Evolutionary conservation across 2,888 invertebrate genomes (phyloP).

Genomic region (Watsonalla cultraria): DNA sequence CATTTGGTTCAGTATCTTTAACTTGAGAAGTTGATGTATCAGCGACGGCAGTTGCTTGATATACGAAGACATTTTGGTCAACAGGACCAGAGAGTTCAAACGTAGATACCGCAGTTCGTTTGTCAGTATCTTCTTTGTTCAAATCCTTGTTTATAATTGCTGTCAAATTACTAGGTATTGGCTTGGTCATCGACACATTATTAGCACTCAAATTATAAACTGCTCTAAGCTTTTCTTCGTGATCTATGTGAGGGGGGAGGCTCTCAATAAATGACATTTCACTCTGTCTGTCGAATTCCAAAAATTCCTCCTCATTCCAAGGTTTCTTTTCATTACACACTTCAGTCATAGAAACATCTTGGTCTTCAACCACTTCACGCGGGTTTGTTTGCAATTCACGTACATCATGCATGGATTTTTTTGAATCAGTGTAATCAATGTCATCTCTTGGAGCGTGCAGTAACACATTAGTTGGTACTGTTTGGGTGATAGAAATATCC

Average conservation of each 20-base stretch:
- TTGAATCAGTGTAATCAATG: background rate
- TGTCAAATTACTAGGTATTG: constrained; percentile 10
- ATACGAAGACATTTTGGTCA: constrained; percentile 25
- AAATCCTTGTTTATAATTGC: constrained; percentile 11
- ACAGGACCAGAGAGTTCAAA: background rate
- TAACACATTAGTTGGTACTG: constrained; percentile 9
- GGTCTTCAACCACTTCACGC: constrained; percentile 3
- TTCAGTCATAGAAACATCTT: constrained; percentile 12
- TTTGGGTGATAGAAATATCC: constrained; percentile 30
- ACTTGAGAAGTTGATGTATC: background rate
- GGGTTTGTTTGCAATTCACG: background rate
- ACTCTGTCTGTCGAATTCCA: background rate
- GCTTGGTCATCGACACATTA: constrained; percentile 9
- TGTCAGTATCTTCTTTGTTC: constrained; percentile 4
- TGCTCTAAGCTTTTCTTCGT: background rate
- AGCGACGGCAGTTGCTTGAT: constrained; percentile 19
- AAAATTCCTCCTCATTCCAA: background rate
- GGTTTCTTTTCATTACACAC: constrained; percentile 7
- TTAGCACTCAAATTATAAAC: background rate
- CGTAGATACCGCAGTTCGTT: constrained; percentile 6
- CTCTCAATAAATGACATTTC: background rate
- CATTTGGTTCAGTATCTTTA: background rate
- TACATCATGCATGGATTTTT: background rate
- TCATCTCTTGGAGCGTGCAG: background rate
- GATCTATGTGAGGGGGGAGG: background rate